Evolutionary conservation across 2,797 vertebrate genomes (phyloP), one percentile per base, ranked within the genome.

Genomic region (Chelon auratus): DNA sequence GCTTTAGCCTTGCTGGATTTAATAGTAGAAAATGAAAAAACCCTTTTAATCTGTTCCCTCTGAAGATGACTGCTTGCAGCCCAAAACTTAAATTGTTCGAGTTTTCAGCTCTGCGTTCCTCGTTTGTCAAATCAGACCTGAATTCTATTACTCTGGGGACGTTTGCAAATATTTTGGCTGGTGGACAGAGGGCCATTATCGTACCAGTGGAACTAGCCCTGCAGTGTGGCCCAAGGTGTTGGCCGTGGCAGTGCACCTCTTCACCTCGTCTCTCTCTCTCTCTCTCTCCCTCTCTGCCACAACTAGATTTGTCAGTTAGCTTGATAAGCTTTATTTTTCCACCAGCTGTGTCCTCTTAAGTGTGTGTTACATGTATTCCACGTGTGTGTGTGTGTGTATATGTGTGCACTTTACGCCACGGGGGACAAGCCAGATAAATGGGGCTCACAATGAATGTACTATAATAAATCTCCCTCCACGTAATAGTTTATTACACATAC

Each of bases 321-420:
- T 85, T 77, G 56, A 72, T 64, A 56, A 62, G 68, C 53, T 75
- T 80, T 77, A 61, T 47, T 75, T 82, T 86, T 66, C 72, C 68
- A 82, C 43, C 61, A 83, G 64, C 70, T 78, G 69, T 82, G 81
- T 82, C 78, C 77, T 79, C 48, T 58, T 58, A 22, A 75, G 53
- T 80, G 69, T 72, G 57, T 20, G 42, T 45, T 14, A 14, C 64
- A 70, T 75, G 62, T 72, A 26, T 64, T 72, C 4, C 30, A 33
- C 56, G 15, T 51, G 47, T 43, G 15, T 57, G 15, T 51, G 47
- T 43, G 42, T 43, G 53, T 75, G 42, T 81, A 40, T 72, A 20
- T 78, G 24, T 77, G 37, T 80, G 52, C 61, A 59, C 62, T 42
- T 60, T 51, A 24, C 66, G 17, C 22, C 59, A 64, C 62, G 43